Evolutionary conservation across 2,113 vertebrate genomes (phyloP).

Genomic region (Sinocyclocheilus maitianheensis): DNA sequence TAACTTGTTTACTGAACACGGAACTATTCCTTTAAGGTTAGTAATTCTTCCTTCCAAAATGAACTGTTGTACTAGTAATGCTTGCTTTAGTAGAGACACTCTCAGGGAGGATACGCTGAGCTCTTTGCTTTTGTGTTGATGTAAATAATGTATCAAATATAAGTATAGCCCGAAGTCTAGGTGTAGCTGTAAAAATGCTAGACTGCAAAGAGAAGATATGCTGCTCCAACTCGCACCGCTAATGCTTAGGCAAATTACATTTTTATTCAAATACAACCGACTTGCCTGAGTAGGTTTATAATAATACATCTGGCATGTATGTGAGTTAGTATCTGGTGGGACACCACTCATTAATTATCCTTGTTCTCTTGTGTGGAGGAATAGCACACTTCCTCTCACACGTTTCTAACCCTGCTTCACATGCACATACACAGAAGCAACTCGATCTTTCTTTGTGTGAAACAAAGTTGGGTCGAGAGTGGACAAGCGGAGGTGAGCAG

Average conservation of each 20-base stretch:
- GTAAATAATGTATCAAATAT: slow-evolving; percentile 25
- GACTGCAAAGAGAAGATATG: slow-evolving; percentile 50
- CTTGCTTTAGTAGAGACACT: not conserved
- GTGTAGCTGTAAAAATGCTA: not conserved
- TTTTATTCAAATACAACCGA: slow-evolving; percentile 64
- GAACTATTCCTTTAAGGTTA: not conserved
- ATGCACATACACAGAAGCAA: not conserved
- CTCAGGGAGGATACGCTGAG: not conserved
- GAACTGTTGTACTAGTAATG: not conserved
- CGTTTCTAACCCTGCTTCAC: not conserved
- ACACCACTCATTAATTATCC: slow-evolving; percentile 53
- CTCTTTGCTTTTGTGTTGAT: not conserved
- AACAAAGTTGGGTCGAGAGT: not conserved
- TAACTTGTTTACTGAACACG: not conserved
- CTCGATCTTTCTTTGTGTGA: not conserved
- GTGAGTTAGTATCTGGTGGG: slow-evolving; percentile 46
- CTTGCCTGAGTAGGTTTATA: slow-evolving; percentile 56
- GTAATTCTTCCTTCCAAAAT: not conserved
- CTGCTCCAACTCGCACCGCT: slow-evolving; percentile 48
- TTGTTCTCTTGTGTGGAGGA: slow-evolving; percentile 52
- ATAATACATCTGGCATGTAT: slow-evolving; percentile 60
- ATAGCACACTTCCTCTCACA: not conserved
- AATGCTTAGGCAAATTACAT: slow-evolving; percentile 58
- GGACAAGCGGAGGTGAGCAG: not conserved
- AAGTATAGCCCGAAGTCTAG: not conserved